These are phyloP conservation scores for Xanthia togata DNA, from an alignment of 2,888 invertebrate species.

Conservation along the genomic window DNA sequence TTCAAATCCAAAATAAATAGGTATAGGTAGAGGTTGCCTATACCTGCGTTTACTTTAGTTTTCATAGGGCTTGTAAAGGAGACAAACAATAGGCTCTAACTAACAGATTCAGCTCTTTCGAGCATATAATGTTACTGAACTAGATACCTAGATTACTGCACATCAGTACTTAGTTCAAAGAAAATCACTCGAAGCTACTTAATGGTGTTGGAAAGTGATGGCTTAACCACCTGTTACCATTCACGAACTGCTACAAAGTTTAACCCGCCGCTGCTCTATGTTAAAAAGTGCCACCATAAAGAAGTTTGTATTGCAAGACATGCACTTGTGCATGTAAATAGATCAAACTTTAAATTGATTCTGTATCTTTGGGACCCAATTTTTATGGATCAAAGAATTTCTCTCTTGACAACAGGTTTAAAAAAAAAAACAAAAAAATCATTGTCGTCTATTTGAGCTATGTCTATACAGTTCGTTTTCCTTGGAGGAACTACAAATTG, in stretches of 20 bases:
- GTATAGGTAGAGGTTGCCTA: not conserved
- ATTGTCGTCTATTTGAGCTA: not conserved
- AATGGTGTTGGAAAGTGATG: conserved; percentile 47
- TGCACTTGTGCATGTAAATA: conserved; percentile 26
- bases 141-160: not conserved
- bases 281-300: conserved; percentile 45
- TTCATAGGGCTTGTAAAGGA: not conserved
- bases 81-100: not conserved
- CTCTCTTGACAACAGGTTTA: not conserved
- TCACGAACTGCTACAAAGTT: conserved; percentile 46
- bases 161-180: conserved; percentile 18
- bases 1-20: not conserved
- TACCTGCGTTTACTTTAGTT: not conserved
- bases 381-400: conserved; percentile 11
- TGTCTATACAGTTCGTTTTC: conserved; percentile 7
- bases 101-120: not conserved
- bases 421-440: not conserved
- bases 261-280: conserved; percentile 29
- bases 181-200: conserved; percentile 36
- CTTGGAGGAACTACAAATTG: conserved; percentile 9
- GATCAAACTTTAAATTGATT: conserved; percentile 49
- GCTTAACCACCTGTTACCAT: conserved; percentile 64
- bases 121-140: not conserved
- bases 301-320: conserved; percentile 41
- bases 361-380: not conserved